These are phyloP conservation scores for Malurus cyaneus DNA, from an alignment of 2,113 vertebrate species.

Conservation along the genomic window DNA sequence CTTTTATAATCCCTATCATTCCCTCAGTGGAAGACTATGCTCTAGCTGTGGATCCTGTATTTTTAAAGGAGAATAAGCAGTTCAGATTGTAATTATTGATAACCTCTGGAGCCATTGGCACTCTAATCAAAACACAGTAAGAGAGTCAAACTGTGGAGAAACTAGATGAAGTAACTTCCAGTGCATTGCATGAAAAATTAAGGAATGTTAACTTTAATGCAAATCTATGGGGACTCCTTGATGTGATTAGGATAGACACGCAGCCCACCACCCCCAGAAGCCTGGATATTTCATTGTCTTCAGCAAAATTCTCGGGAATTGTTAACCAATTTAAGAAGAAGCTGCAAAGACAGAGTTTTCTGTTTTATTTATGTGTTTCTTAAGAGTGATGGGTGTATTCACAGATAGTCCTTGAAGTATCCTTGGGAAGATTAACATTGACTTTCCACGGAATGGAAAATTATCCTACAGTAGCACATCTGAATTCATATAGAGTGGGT, in stretches of 20 bases:
- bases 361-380: not conserved
- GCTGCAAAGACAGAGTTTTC: not conserved
- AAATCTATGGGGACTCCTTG: not conserved
- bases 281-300: not conserved
- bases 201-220: not conserved
- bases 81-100: not conserved
- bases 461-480: not conserved
- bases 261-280: rapidly evolving
- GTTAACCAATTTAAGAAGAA: not conserved
- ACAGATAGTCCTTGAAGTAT: not conserved
- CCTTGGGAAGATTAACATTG: not conserved
- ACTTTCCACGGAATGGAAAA: not conserved
- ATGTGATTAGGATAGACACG: not conserved
- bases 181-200: not conserved
- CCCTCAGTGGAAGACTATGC: not conserved
- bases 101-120: not conserved
- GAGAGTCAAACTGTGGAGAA: not conserved
- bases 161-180: not conserved
- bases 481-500: not conserved
- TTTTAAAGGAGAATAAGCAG: not conserved
- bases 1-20: not conserved
- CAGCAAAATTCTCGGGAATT: not conserved
- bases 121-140: not conserved
- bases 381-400: not conserved
- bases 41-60: too few relatives aligned